phyloP scores from a whole-genome alignment of 1,140 invertebrate species.

The Maconellicoccus hirsutus region DNA sequence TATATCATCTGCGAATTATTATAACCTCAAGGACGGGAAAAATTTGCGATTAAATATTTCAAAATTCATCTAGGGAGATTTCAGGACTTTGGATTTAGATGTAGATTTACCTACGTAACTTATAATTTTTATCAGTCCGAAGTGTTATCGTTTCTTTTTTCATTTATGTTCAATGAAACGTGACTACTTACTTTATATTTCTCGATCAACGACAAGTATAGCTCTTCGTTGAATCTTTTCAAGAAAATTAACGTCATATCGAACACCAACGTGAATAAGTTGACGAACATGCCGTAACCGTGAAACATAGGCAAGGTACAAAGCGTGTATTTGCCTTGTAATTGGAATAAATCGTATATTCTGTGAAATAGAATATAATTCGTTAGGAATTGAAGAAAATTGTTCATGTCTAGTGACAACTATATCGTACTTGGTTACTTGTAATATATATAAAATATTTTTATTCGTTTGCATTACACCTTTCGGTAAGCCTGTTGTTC shows the following conservation, averaged over 20 bases:
- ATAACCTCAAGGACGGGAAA: no score
- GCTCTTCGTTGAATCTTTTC: slow-evolving; percentile 50
- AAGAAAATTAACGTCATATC: slow-evolving; percentile 47
- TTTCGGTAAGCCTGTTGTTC: slow-evolving; percentile 70
- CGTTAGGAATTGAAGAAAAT: no score
- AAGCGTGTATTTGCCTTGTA: slow-evolving; percentile 25
- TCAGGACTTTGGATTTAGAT: no score
- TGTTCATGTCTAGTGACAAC: no score
- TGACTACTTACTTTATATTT: slow-evolving; percentile 39
- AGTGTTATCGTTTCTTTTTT: no score
- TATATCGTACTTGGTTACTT: slow-evolving; percentile 40
- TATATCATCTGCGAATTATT: no score
- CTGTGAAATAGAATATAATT: not conserved
- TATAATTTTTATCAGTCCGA: no score
- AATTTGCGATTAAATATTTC: no score
- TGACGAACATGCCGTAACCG: slow-evolving; percentile 45
- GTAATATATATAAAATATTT: slow-evolving; percentile 42
- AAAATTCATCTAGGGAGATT: no score
- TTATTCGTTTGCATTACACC: slow-evolving; percentile 70
- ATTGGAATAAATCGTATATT: not conserved
- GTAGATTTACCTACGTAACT: no score
- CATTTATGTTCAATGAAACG: no score
- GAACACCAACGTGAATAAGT: slow-evolving; percentile 38
- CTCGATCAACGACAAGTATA: slow-evolving; percentile 52
- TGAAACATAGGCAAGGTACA: slow-evolving; percentile 53